phyloP scores from a whole-genome alignment of 2,113 vertebrate species.

The Nannobrachium achirus region DNA sequence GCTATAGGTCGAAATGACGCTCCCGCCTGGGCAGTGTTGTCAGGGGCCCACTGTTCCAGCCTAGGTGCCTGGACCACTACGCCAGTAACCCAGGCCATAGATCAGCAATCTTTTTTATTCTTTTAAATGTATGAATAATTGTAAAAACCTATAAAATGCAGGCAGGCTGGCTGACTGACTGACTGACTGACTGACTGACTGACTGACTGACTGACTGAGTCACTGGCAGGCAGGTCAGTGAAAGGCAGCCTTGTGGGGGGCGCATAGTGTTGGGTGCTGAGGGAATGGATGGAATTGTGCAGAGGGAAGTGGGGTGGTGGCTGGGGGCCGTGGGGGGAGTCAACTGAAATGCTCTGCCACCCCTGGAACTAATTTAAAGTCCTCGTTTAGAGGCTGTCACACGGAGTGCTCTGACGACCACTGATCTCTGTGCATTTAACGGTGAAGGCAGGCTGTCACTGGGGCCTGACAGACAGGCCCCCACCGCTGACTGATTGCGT shows the following conservation, averaged over 20 bases:
- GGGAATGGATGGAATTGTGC: background rate
- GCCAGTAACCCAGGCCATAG: too few species aligned
- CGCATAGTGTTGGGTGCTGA: background rate
- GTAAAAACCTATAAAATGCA: too few species aligned
- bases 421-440: constrained; percentile 74
- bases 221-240: too few species aligned
- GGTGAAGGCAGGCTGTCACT: constrained; percentile 66
- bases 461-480: constrained; percentile 62
- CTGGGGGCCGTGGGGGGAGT: constrained; percentile 11
- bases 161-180: too few species aligned
- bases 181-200: too few species aligned
- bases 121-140: too few species aligned
- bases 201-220: too few species aligned
- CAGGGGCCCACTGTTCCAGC: too few species aligned
- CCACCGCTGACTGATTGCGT: constrained; percentile 79
- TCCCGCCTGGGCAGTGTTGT: too few species aligned
- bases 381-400: constrained; percentile 77
- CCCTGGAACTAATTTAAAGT: constrained; percentile 80
- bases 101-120: too few species aligned
- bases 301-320: background rate
- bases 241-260: background rate
- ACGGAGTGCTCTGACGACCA: constrained; percentile 64
- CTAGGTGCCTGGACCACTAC: too few species aligned
- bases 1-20: too few species aligned
- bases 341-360: constrained; percentile 71